Evolutionary conservation across 2,797 vertebrate genomes (phyloP), one percentile per base, ranked within the genome.

Genomic region (Rhyacichthys aspro): DNA sequence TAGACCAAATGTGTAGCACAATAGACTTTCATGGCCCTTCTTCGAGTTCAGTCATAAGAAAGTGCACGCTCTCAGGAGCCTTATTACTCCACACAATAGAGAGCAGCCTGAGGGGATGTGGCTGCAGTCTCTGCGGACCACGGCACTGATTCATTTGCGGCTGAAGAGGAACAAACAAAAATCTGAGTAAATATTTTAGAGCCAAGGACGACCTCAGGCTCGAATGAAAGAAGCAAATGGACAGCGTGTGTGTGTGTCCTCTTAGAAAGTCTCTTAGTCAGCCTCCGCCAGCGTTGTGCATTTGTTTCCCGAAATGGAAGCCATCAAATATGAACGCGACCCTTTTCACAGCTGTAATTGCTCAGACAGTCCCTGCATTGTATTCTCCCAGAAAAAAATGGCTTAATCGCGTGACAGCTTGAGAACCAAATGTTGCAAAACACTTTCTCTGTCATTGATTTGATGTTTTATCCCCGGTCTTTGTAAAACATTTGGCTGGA

Each of bases 51-150:
- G 74, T 81, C 67, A 72, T 70, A 88, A 84, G 78, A 82, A 79
- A 80, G 77, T 74, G 75, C 58, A 46, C 7, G 14, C 65, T 82
- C 84, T 89, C 84, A 34, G 64, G 86, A 87, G 81, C 74, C 80
- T 90, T 86, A 82, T 90, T 89, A 87, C 72, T 43, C 59, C 79
- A 78, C 78, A 88, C 76, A 87, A 86, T 71, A 66, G 72, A 75
- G 69, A 74, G 55, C 63, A 55, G 81, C 73, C 82, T 56, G 61
- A 34, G 49, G 76, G 45, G 65, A 41, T 63, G 53, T 14, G 66
- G 70, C 50, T 43, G 58, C 37, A 0, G 43, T 78, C 78, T 74
- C 74, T 14, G 59, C 67, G 81, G 84, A 78, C 65, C 28, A 55
- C 60, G 55, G 59, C 63, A 55, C 53, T 33, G 8, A 79, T 79